Base-by-base conservation (phyloP, 2,888 invertebrate species). In the Nephrocerus scutellatus region DNA sequence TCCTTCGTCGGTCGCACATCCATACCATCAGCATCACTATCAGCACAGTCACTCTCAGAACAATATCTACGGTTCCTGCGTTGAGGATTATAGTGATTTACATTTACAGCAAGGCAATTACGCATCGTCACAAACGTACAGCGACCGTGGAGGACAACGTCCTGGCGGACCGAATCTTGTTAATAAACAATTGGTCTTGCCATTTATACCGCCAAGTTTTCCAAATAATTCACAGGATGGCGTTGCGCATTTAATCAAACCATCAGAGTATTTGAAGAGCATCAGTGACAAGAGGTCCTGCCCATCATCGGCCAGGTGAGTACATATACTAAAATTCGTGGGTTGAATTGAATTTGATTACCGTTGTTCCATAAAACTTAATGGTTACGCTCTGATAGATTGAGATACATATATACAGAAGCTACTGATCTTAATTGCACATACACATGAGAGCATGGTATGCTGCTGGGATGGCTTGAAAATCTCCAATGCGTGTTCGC, bases 181-280 rank as follows among this genome's bases (percentile, higher is more conserved):
- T 60, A 85, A 84, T 73, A 86, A 84, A 70, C 88, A 88, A 68
- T 76, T 87, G 63, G 87, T 80, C 52, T 72, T 89, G 52, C 87
- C 91, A 49, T 91, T 92, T 73, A 82, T 92, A 61, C 91, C 90
- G 44, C 91, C 92, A 41, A 84, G 86, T 69, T 92, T 92, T 72
- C 84, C 85, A 38, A 75, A 78, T 62, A 71, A 72, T 41, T 66
- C 68, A 25, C 73, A 74, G 48, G 77, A 80, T 66, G 82, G 84
- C 59, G 79, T 84, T 43, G 84, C 89, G 70, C 80, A 84, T 44
- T 77, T 92, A 51, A 88, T 92, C 64, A 91, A 91, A 62, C 92
- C 91, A 38, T 90, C 89, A 46, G 91, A 92, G 71, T 92, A 91
- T 68, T 72, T 92, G 55, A 80, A 81, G 62, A 88, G 88, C 62